Conservation (phyloP, 2,113 vertebrate species). For the Cardinalis cardinalis region DNA sequence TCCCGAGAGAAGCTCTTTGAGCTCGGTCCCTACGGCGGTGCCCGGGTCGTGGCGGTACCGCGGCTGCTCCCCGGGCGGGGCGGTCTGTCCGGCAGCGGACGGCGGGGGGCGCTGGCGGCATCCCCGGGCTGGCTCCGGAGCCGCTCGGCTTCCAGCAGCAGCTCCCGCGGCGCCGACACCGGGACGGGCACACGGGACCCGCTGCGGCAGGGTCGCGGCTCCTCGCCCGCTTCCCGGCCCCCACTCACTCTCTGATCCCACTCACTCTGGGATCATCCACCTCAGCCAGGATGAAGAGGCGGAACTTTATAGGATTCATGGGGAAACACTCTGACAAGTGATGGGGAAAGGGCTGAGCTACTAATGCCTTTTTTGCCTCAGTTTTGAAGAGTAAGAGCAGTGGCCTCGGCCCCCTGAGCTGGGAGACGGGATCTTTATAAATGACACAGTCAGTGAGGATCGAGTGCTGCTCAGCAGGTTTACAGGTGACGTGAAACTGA, state of each 20-base stretch:
- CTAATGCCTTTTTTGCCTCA: neutral
- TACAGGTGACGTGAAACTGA: neutral
- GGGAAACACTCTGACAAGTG: neutral
- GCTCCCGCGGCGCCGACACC: accelerated
- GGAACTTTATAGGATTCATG: accelerated
- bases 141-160: accelerated
- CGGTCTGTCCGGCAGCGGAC: too few species aligned
- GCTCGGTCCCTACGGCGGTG: accelerated
- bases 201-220: accelerated
- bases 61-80: too few species aligned
- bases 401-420: neutral
- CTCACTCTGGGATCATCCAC: too few species aligned
- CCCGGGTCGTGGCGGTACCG: accelerated
- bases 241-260: accelerated
- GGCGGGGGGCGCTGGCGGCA: neutral
- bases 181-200: accelerated
- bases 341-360: neutral
- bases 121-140: accelerated
- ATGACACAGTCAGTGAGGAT: too few species aligned
- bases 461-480: neutral
- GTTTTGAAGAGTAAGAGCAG: neutral
- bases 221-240: neutral
- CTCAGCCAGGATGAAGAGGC: neutral
- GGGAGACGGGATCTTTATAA: neutral
- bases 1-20: accelerated